Evolutionary conservation across 2,888 invertebrate genomes (phyloP).

Genomic region (Microplitis manilae): DNA sequence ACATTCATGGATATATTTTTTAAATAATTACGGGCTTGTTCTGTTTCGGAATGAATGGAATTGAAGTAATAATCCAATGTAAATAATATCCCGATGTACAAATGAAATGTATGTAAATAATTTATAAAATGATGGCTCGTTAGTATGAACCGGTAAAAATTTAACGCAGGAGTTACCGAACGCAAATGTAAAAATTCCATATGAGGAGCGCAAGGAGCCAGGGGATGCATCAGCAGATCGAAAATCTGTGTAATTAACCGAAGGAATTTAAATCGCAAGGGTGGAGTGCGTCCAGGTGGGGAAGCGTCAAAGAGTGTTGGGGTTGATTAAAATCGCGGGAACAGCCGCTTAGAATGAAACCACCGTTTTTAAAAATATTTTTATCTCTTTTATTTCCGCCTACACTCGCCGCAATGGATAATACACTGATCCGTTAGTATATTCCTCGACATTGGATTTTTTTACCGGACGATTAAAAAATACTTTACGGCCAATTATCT

Average conservation of each 20-base stretch:
- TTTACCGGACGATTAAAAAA: constrained; percentile 42
- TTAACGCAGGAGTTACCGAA: constrained; percentile 17
- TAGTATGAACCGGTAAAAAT: background rate
- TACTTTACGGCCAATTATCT: constrained; percentile 41
- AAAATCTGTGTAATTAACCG: constrained; percentile 70
- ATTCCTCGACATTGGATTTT: constrained; percentile 27
- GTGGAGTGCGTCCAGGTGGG: constrained; percentile 42
- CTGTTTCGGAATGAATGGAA: background rate
- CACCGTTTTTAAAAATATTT: constrained; percentile 17
- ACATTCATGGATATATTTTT: background rate
- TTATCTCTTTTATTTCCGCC: constrained; percentile 19
- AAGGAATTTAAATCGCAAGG: constrained; percentile 63
- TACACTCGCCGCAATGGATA: no score
- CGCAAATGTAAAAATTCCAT: constrained; percentile 67
- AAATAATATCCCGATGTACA: background rate
- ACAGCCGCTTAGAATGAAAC: constrained; percentile 44
- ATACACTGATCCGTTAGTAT: constrained; percentile 13
- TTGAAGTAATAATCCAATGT: background rate
- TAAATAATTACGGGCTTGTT: background rate
- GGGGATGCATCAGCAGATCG: constrained; percentile 57
- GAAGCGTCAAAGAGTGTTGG: constrained; percentile 41
- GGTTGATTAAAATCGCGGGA: constrained; percentile 63
- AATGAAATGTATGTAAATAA: background rate
- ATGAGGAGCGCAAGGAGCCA: constrained; percentile 19
- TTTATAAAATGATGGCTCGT: background rate